phyloP scores from a whole-genome alignment of 2,113 vertebrate species.

The Pseudopipra pipra region DNA sequence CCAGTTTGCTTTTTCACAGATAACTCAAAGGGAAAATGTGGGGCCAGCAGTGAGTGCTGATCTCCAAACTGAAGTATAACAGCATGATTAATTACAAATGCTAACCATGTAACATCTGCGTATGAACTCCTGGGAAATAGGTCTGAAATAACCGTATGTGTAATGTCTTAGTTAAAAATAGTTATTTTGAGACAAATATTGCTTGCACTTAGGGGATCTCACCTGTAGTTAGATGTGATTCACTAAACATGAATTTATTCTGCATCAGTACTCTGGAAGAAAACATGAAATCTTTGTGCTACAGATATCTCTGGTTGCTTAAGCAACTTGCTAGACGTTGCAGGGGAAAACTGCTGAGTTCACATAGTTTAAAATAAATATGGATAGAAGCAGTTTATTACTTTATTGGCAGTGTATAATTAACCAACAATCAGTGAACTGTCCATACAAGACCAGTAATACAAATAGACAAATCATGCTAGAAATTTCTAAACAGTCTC shows the following conservation, averaged over 20 bases:
- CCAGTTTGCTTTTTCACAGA: neutral
- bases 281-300: neutral
- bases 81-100: neutral
- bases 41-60: neutral
- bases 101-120: neutral
- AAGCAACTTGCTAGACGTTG: neutral
- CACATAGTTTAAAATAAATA: neutral
- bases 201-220: neutral
- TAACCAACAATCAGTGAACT: neutral
- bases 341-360: neutral
- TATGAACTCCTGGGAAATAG: neutral
- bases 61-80: neutral
- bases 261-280: neutral
- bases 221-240: neutral
- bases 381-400: neutral
- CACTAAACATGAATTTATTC: neutral
- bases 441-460: neutral
- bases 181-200: neutral
- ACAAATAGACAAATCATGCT: neutral
- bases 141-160: neutral
- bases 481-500: neutral
- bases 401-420: neutral
- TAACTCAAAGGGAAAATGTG: neutral
- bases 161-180: neutral
- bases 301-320: neutral